phyloP scores from a whole-genome alignment of 2,888 invertebrate genomes.

The Monoplex corrugatus region DNA sequence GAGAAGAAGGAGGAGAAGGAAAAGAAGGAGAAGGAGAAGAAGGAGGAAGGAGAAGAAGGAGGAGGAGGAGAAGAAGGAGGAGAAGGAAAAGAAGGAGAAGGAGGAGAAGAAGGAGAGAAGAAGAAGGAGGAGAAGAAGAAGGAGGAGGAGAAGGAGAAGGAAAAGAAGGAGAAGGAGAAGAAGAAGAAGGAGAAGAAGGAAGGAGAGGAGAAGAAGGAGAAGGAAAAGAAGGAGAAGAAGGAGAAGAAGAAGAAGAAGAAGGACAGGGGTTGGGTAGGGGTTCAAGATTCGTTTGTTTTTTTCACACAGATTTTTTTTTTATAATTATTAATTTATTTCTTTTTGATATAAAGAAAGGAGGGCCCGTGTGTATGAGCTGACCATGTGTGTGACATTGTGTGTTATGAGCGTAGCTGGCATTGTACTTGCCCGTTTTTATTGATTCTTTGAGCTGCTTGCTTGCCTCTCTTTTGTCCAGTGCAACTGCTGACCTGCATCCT shows the following conservation, averaged over 20 bases:
- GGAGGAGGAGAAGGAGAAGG: neutral
- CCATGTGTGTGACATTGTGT: too few species aligned
- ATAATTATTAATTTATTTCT: too few species aligned
- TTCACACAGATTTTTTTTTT: too few species aligned
- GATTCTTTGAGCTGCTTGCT: too few species aligned
- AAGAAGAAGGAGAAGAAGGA: neutral
- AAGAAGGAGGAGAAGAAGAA: neutral
- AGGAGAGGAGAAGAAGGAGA: neutral
- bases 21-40: neutral
- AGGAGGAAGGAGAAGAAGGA: neutral
- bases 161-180: neutral
- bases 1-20: neutral
- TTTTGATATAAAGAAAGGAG: too few species aligned
- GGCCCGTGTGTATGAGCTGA: too few species aligned
- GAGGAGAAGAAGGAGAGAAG: neutral
- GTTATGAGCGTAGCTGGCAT: too few species aligned
- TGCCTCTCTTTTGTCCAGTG: too few species aligned
- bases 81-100: neutral
- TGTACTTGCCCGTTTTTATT: too few species aligned
- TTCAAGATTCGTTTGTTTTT: too few species aligned
- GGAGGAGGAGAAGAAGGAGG: neutral
- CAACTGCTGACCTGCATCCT: too few species aligned
- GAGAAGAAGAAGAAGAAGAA: neutral
- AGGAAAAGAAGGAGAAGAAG: neutral
- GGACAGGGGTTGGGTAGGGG: neutral